These are phyloP conservation scores for Polietes domitor DNA, from an alignment of 2,888 invertebrate genomes.

Conservation along the genomic window DNA sequence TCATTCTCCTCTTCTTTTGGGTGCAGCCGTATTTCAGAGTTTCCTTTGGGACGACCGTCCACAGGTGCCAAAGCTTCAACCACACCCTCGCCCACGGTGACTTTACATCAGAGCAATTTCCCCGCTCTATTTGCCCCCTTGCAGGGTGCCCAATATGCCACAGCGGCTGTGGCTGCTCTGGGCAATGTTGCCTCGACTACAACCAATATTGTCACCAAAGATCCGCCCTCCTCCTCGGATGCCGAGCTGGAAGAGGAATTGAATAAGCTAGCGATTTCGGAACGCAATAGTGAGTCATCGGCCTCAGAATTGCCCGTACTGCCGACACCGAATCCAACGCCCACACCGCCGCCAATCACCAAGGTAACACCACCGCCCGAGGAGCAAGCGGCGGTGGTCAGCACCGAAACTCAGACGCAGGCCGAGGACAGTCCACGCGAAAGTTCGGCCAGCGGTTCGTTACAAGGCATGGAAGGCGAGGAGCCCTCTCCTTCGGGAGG, in stretches of 20 bases:
- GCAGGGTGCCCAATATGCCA: slow-evolving; percentile 61
- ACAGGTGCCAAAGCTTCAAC: slow-evolving; percentile 68
- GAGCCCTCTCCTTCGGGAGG: not conserved
- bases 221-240: slow-evolving; percentile 71
- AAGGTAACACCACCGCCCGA: slow-evolving; percentile 70
- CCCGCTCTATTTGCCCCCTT: slow-evolving; percentile 67
- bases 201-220: slow-evolving; percentile 67
- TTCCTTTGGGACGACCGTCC: slow-evolving; percentile 70
- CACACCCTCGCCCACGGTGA: slow-evolving; percentile 73
- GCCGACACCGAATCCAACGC: slow-evolving; percentile 68
- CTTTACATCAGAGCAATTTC: slow-evolving; percentile 59
- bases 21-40: slow-evolving; percentile 73
- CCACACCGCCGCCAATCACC: slow-evolving; percentile 70
- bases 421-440: slow-evolving; percentile 52
- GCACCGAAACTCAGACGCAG: slow-evolving; percentile 42
- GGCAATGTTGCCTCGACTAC: slow-evolving; percentile 51
- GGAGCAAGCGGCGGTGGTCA: slow-evolving; percentile 46
- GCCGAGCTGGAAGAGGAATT: slow-evolving; percentile 71
- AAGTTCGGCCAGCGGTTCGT: slow-evolving; percentile 60
- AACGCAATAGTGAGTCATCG: slow-evolving; percentile 69
- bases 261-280: slow-evolving; percentile 66
- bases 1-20: not conserved
- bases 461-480: slow-evolving; percentile 42
- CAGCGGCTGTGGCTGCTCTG: slow-evolving; percentile 52
- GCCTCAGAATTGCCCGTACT: slow-evolving; percentile 58